A percentile compares a stretch with the other conserved stretches of the same genome.
Conservation (phyloP, 2,113 vertebrate species). For the Bubo scandiacus region DNA sequence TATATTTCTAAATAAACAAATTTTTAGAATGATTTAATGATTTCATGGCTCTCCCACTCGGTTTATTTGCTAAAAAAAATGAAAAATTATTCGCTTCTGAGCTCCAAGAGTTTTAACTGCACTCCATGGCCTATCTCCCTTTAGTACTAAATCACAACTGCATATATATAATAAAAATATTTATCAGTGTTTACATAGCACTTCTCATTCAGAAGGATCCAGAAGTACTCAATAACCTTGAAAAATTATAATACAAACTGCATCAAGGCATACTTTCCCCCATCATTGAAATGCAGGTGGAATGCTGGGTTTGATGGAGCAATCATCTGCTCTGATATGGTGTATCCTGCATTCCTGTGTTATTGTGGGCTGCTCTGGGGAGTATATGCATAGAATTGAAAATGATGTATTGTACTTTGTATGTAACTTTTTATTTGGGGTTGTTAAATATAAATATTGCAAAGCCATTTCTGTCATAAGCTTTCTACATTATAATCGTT, state of each 20-base stretch:
- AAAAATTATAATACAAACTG: neutral
- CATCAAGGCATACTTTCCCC: neutral
- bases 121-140: neutral
- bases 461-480: slow-evolving; percentile 10
- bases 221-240: slow-evolving; percentile 40
- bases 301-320: neutral
- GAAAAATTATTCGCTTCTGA: neutral
- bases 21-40: neutral
- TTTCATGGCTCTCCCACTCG: neutral
- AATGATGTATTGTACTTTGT: neutral
- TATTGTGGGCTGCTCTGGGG: neutral
- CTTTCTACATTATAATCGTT: neutral
- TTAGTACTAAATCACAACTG: neutral
- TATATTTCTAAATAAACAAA: neutral
- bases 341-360: neutral
- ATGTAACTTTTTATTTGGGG: neutral
- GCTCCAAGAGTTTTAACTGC: neutral
- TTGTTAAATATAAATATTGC: slow-evolving; percentile 6
- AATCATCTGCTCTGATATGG: neutral
- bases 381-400: neutral
- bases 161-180: neutral
- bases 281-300: slow-evolving; percentile 36
- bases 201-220: neutral
- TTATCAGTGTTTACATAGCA: neutral
- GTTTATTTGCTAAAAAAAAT: neutral